Conservation (phyloP, 2,113 vertebrate species). For the Antennarius striatus region DNA sequence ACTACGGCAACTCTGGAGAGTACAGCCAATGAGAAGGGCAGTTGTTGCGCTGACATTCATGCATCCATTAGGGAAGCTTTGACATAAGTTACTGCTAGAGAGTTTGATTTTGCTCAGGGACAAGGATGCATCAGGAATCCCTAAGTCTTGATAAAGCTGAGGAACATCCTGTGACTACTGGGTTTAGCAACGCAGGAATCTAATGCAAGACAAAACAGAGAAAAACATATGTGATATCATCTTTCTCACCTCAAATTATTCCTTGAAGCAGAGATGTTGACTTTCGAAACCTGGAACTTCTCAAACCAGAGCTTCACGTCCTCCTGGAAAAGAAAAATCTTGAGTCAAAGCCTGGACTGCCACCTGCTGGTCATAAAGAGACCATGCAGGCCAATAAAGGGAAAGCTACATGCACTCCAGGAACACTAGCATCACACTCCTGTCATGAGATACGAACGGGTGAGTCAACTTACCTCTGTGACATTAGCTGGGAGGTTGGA, state of each 20-base stretch:
- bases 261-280: slow-evolving; percentile 43
- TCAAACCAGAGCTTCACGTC: slow-evolving; percentile 62
- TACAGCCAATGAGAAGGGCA: neutral
- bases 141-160: too few species aligned
- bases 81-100: neutral
- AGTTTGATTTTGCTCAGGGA: neutral
- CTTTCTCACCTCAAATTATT: slow-evolving; percentile 48
- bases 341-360: slow-evolving; percentile 12
- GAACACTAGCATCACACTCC: too few species aligned
- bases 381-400: too few species aligned
- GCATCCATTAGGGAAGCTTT: too few species aligned
- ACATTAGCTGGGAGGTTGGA: slow-evolving; percentile 43
- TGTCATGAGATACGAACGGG: too few species aligned
- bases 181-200: neutral
- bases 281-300: slow-evolving; percentile 54
- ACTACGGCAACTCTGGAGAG: slow-evolving; percentile 62
- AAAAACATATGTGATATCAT: neutral
- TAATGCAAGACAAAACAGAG: too few species aligned
- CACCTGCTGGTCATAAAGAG: slow-evolving; percentile 38
- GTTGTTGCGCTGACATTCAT: neutral
- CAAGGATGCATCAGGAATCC: neutral
- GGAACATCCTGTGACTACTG: too few species aligned
- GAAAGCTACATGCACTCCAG: too few species aligned
- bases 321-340: slow-evolving; percentile 35
- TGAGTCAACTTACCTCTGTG: slow-evolving; percentile 60